These are phyloP conservation scores for Anoncus sp. DNA, from an alignment of 2,888 invertebrate species.

Conservation along the genomic window DNA sequence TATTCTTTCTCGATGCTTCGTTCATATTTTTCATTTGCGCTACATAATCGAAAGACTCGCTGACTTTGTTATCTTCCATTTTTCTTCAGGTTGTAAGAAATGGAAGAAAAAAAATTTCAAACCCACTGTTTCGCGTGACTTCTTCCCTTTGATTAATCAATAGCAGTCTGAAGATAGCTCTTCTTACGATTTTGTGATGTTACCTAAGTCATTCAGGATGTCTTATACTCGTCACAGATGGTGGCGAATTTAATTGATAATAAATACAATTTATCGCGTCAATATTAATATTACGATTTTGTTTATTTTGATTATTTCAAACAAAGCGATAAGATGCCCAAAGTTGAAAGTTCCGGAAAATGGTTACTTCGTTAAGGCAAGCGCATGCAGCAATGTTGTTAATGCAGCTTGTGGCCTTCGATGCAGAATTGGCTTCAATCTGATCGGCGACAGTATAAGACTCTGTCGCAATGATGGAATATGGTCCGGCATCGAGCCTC, in stretches of 20 bases:
- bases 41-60: conserved; percentile 71
- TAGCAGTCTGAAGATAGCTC: no score
- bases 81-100: neutral
- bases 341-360: conserved; percentile 86
- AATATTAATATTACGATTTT: neutral
- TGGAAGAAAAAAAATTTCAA: no score
- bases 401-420: conserved; percentile 89
- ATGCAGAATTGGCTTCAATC: conserved; percentile 87
- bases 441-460: conserved; percentile 85
- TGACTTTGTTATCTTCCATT: conserved; percentile 64
- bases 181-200: no score
- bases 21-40: conserved; percentile 66
- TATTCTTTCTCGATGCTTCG: conserved; percentile 68
- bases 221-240: no score
- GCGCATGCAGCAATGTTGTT: conserved; percentile 86
- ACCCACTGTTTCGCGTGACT: no score
- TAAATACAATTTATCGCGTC: no score
- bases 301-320: conserved; percentile 45
- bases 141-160: no score
- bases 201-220: no score
- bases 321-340: conserved; percentile 86
- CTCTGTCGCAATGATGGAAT: conserved; percentile 87
- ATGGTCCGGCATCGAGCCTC: conserved; percentile 88
- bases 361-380: conserved; percentile 87
- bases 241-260: no score